Evolutionary conservation across 2,888 invertebrate genomes (phyloP), one percentile per base, ranked within the genome.

Genomic region (Nomada ruficornis): DNA sequence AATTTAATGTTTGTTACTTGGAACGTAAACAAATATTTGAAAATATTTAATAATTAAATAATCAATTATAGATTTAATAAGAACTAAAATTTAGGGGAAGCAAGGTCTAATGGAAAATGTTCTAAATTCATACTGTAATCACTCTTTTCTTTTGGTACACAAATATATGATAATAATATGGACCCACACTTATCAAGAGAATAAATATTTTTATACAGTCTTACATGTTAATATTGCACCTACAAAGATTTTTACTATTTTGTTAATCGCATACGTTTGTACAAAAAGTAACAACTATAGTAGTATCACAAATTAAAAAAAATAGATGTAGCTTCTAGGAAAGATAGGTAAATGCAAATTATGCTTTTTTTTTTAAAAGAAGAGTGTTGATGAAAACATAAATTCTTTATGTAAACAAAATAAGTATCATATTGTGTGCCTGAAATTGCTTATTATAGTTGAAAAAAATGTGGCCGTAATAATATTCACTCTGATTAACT

Each of bases 401-500:
- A 71, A 18, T 54, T 42, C 36, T 52, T 62, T 44, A 57, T 68
- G 18, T 68, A 68, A 76, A 1, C 11, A 63, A 72, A 52, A 9
- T 63, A 80, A 57, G 57, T n/a, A 68, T 18, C 44, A 78, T 26
- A 54, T n/a, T 65, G 20, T 54, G n/a, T 55, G 36, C 36, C 23
- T 50, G 13, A 74, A 69, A 29, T 71, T 42, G 47, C 29, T 57
- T 15, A 57, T 55, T 4, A 20, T 42, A 44, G 23, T 63, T 64
- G 42, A 15, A 79, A 77, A 81, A 11, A 86, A 83, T 80, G 60
- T 36, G 65, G 50, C 55, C 50, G 80, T 85, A 50, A 78, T 62
- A 65, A n/a, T 65, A 69, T 23, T 75, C 64, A 67, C 11, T 4
- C 20, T 59, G 15, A 65, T 52, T 11, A 78, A 77, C 92, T 95